Percentiles rank a stretch among this genome's conserved stretches.
Conservation (phyloP, 1,140 invertebrate genomes). For the Papilio helenus region DNA sequence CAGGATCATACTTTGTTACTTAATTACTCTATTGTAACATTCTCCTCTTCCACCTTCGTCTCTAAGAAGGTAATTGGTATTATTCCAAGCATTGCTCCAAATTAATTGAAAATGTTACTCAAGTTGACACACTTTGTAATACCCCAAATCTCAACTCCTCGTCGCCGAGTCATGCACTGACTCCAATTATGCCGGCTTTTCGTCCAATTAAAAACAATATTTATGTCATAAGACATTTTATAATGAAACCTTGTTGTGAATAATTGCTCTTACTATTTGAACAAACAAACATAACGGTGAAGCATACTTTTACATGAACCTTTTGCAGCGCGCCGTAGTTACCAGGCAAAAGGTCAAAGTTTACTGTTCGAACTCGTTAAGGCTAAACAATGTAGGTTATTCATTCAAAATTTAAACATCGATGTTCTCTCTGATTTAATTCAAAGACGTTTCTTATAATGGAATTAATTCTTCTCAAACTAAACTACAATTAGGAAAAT, state of each 20-base stretch:
- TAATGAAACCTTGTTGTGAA: constrained; percentile 19
- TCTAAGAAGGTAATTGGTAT: not conserved
- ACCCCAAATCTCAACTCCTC: not conserved
- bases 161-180: not conserved
- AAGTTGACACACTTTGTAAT: not conserved
- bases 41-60: not conserved
- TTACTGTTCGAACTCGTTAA: constrained; percentile 15
- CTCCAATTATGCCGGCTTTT: constrained; percentile 19
- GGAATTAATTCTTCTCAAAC: not conserved
- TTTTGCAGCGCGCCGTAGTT: not conserved
- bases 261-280: constrained; percentile 20
- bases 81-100: not conserved
- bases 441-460: not conserved
- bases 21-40: not conserved
- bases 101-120: not conserved
- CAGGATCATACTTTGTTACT: not conserved
- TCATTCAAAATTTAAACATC: constrained; percentile 5
- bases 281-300: constrained; percentile 27
- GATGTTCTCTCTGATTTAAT: not conserved
- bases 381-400: constrained; percentile 17
- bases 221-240: not conserved
- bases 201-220: constrained; percentile 6
- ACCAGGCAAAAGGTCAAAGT: not conserved
- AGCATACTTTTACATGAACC: constrained; percentile 18
- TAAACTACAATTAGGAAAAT: not conserved